These are phyloP conservation scores for Microtus oregoni DNA, from an alignment of 2,113 vertebrate species.

Conservation along the genomic window DNA sequence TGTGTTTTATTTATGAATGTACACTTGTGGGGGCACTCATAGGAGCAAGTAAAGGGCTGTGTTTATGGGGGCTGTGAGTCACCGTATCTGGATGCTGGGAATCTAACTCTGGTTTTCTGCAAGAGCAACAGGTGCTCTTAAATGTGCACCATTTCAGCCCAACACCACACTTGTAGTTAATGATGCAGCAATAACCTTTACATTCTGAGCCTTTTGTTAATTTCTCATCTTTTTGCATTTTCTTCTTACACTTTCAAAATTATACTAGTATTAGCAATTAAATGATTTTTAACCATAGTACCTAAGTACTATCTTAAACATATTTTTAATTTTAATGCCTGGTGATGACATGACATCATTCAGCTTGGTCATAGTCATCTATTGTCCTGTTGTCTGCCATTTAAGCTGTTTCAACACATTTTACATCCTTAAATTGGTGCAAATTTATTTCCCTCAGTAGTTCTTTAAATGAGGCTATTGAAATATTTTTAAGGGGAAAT, in stretches of 20 bases:
- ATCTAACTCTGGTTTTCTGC: neutral
- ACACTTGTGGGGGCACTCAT: no score
- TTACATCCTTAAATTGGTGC: neutral
- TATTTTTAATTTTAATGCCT: constrained; percentile 39
- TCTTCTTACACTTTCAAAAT: constrained; percentile 17
- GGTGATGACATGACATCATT: neutral
- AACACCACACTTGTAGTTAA: neutral
- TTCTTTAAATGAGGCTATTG: neutral
- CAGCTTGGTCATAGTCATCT: neutral
- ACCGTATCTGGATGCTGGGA: neutral
- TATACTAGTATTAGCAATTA: neutral
- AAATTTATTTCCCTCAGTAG: neutral
- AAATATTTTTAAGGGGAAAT: neutral
- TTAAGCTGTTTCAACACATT: constrained; percentile 14
- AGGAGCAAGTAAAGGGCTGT: neutral
- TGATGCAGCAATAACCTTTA: neutral
- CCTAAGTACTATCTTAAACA: neutral
- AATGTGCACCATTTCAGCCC: neutral
- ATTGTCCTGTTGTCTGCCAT: neutral
- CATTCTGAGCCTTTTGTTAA: neutral
- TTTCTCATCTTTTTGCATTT: neutral
- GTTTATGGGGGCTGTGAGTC: neutral
- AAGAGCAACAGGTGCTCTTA: neutral
- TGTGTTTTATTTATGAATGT: neutral
- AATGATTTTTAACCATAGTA: neutral